phyloP scores from a whole-genome alignment of 2,113 vertebrate species.

The Cryptotis parvus region DNA sequence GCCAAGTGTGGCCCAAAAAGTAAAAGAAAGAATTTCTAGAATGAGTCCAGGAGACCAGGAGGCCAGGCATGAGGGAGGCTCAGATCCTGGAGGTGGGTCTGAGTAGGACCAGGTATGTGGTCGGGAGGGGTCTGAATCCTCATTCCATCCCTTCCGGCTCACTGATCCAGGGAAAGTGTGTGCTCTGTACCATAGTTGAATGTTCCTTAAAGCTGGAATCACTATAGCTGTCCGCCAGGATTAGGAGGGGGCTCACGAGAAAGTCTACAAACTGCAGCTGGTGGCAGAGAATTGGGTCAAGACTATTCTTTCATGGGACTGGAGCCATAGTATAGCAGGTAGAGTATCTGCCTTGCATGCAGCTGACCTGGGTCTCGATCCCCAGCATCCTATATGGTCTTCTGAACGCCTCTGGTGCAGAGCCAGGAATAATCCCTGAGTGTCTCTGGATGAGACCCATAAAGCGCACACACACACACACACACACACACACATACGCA shows the following conservation, averaged over 20 bases:
- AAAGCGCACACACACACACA: no score
- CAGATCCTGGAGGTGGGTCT: fast-evolving
- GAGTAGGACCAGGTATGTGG: fast-evolving
- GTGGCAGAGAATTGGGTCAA: background rate
- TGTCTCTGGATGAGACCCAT: no score
- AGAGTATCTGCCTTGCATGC: no score
- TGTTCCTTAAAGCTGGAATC: background rate
- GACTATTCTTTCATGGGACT: background rate
- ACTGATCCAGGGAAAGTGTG: background rate
- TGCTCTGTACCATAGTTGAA: fast-evolving
- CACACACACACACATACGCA: no score
- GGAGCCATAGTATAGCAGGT: no score
- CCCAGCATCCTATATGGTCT: no score
- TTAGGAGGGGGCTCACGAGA: background rate
- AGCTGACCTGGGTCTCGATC: no score
- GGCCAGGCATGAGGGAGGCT: background rate
- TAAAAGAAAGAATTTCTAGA: no score
- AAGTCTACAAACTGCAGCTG: fast-evolving
- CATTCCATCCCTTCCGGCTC: background rate
- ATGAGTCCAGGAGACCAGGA: background rate
- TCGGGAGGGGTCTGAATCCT: background rate
- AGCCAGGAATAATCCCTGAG: no score
- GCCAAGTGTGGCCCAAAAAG: no score
- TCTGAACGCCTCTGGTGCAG: no score
- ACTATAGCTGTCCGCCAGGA: fast-evolving